Percentiles rank a stretch among this genome's conserved stretches.
These are phyloP conservation scores for Paramuricea clavata DNA, from an alignment of 92 coral and sea anemone genomes.

Conservation along the genomic window DNA sequence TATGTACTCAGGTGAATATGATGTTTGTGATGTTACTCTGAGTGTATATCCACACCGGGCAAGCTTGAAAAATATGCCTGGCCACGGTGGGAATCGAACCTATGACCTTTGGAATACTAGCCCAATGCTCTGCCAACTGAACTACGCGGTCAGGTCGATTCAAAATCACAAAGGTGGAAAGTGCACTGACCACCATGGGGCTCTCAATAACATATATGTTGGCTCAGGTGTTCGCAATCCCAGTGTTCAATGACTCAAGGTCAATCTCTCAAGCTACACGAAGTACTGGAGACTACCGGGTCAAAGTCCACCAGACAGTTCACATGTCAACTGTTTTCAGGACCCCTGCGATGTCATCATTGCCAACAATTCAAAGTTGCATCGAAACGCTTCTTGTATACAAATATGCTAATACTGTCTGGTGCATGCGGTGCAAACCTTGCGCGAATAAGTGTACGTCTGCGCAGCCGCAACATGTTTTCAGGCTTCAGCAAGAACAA, in stretches of 20 bases:
- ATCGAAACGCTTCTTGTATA: neutral
- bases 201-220: neutral
- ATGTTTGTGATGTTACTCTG: too few species aligned
- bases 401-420: neutral
- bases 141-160: too few species aligned
- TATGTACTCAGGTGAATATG: too few species aligned
- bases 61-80: too few species aligned
- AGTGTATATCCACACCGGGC: too few species aligned
- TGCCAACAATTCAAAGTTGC: constrained; percentile 26
- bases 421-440: neutral
- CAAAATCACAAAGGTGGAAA: too few species aligned
- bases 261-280: constrained; percentile 14
- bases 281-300: constrained; percentile 20
- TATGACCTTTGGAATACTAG: too few species aligned
- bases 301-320: constrained; percentile 61
- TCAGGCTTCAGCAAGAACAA: neutral
- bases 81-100: too few species aligned
- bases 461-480: neutral
- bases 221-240: constrained; percentile 42
- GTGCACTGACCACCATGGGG: neutral
- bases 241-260: constrained; percentile 24
- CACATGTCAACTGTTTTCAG: constrained; percentile 77
- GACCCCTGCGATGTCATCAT: constrained; percentile 85
- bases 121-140: too few species aligned
- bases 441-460: neutral